Base-by-base conservation (phyloP, 30 jellyfish, hydroid and myxozoan species). In the Nemopilema nomurai region DNA sequence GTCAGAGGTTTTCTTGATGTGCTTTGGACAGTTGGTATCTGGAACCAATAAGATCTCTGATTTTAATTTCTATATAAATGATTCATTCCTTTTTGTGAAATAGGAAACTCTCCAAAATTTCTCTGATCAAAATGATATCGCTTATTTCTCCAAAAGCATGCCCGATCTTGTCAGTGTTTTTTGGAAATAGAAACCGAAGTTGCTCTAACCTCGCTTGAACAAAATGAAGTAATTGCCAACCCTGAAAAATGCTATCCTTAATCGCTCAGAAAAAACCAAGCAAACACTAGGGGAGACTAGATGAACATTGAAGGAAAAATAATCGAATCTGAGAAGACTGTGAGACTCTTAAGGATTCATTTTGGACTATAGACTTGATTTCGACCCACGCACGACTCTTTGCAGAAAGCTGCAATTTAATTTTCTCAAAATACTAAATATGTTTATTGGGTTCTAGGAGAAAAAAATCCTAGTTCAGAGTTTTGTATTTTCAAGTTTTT, bases 331-430 rank as follows among this genome's bases (percentile, higher is more conserved):
- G 84, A 82, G 74, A 51, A 41, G 77, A 74, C 84, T 22, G 85
- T 82, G 28, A 82, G 69, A 0, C 84, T 82, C 49, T 67, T 82
- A n/a, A 41, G 91, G 91, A 71, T 86, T 82, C 66, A 82, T 71
- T 63, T 0, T 82, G 67, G 91, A 41, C 62, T 29, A 82, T 82
- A 71, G 62, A 69, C 70, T 82, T 52, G 72, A 81, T 53, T 79
- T 51, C 30, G 75, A 52, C 51, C 27, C 88, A 23, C 88, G 57
- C 8, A 79, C 75, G 8, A 79, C 62, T 24, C 31, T 70, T 69
- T 25, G 78, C 65, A 57, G 62, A 79, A 79, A 79, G 57, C 57
- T 41, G 57, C 57, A 41, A 41, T 41, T 64, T 3, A 64, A 64
- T 64, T 7, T 64, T 64, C 74, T 64, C 31, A 64, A 64, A 64